Evolutionary conservation across 2,113 vertebrate species (phyloP), one percentile per base, ranked within the genome.

Genomic region (Rhynchomys soricoides): DNA sequence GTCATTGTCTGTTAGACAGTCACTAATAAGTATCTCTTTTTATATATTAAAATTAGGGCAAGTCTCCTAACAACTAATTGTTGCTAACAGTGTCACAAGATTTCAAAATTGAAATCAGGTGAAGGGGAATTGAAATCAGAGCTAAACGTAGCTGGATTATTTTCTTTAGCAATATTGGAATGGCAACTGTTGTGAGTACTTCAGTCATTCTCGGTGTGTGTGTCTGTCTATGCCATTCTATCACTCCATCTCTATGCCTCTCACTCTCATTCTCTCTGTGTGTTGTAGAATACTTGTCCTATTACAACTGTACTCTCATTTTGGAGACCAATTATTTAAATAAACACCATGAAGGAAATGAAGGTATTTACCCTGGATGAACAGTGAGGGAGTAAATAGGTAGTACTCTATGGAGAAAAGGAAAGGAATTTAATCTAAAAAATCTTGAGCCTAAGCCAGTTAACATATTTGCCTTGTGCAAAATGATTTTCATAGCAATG

Each of bases 381-480:
- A 85, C 40, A 66, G 19, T 43, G 24, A 64, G 73, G 92, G 93
- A 62, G 88, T 78, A 96, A 95, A 89, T 95, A 95, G 90, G 16
- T 78, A 66, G 43, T 86, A 66, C 31, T 92, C 87, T 68, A 1
- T 45, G 66, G 88, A 92, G 88, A 95, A 74, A 88, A 94, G 93
- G 50, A 48, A 48, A 92, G 74, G 31, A 87, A 88, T 90, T 95
- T 87, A 90, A 90, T 90, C 81, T 90, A 57, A 45, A 89, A 96
- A 96, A 88, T 13, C 12, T 95, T 89, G 90, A 92, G 45, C 26
- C 13, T 62, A 92, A 71, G 77, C 85, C 94, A 95, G 92, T 94
- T 98, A 96, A 95, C 97, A 95, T 94, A 95, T 96, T 97, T 97
- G 52, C 95, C 79, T 89, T 93, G 86, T 90, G 17, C 17, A 78